phyloP scores from a whole-genome alignment of 2,888 invertebrate genomes.

The Reticulitermes lucifugus region DNA sequence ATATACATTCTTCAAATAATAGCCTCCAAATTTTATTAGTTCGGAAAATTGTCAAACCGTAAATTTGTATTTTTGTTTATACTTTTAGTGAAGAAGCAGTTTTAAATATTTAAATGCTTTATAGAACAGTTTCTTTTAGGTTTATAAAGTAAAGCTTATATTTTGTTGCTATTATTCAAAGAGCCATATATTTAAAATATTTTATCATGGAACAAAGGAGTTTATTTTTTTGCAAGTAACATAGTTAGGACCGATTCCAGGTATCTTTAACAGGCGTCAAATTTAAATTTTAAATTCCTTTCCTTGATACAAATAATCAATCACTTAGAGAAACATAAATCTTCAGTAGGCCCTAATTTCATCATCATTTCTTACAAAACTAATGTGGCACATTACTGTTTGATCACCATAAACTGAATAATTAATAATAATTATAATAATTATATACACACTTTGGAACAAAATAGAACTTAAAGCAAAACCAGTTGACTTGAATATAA shows the following conservation, averaged over 20 bases:
- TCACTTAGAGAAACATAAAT: not conserved
- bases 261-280: not conserved
- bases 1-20: too few relatives aligned
- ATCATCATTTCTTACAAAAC: slow-evolving; percentile 39
- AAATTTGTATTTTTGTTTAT: too few relatives aligned
- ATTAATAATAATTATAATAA: slow-evolving; percentile 28
- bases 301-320: not conserved
- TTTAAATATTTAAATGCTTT: too few relatives aligned
- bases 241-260: not conserved
- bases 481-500: slow-evolving; percentile 6
- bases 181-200: too few relatives aligned
- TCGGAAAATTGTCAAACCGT: too few relatives aligned
- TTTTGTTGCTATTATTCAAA: too few relatives aligned
- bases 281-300: not conserved
- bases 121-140: too few relatives aligned
- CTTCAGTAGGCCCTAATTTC: not conserved
- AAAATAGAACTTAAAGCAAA: slow-evolving; percentile 8
- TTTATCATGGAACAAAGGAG: too few relatives aligned
- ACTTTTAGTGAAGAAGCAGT: too few relatives aligned
- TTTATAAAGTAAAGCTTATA: too few relatives aligned
- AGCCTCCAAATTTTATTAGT: too few relatives aligned
- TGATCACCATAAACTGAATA: slow-evolving; percentile 46
- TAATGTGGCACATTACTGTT: slow-evolving; percentile 50
- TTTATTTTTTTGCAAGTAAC: too few relatives aligned
- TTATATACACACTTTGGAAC: slow-evolving; percentile 37